A percentile compares a stretch with the other conserved stretches of the same genome.
These are phyloP conservation scores for Drosophila bipectinata DNA, from an alignment of 1,140 invertebrate species.

Conservation along the genomic window DNA sequence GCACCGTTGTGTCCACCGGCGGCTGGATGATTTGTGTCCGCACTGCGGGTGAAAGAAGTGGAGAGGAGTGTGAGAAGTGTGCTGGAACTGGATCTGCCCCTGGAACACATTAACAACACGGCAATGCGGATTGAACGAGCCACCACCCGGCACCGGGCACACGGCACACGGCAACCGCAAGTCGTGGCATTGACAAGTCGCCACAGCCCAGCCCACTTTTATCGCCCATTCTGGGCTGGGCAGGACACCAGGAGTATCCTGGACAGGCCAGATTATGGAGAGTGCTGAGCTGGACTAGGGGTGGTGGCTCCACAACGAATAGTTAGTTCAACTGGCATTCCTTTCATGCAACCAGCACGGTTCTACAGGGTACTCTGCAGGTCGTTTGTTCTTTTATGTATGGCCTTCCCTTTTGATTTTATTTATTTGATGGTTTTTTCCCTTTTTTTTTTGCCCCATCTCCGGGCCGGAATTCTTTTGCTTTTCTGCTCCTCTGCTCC, in stretches of 20 bases:
- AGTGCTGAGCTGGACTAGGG: not conserved
- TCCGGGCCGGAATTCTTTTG: constrained; percentile 11
- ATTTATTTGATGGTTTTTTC: constrained; percentile 36
- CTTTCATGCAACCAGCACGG: not conserved
- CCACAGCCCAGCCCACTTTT: constrained; percentile 34
- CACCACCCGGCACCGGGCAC: constrained; percentile 1
- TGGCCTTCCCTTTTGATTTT: constrained; percentile 45
- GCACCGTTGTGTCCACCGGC: constrained; percentile 94
- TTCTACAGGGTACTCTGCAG: constrained; percentile 7
- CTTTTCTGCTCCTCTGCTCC: not conserved
- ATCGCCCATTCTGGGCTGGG: constrained; percentile 5
- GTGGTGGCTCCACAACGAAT: not conserved
- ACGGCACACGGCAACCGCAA: constrained; percentile 25
- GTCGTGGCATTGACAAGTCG: constrained; percentile 49
- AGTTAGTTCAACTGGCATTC: not conserved
- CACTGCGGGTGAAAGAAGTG: constrained; percentile 85
- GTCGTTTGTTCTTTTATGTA: constrained; percentile 22
- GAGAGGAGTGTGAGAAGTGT: not conserved
- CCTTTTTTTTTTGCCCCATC: constrained; percentile 10
- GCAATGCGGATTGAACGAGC: constrained; percentile 62
- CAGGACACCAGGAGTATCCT: too few relatives aligned
- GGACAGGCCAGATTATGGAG: not conserved
- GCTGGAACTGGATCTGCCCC: not conserved
- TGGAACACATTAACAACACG: constrained; percentile 58
- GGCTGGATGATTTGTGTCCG: constrained; percentile 96